These are phyloP conservation scores for Hydropsyche tenuis DNA, from an alignment of 1,140 invertebrate species.

Conservation along the genomic window DNA sequence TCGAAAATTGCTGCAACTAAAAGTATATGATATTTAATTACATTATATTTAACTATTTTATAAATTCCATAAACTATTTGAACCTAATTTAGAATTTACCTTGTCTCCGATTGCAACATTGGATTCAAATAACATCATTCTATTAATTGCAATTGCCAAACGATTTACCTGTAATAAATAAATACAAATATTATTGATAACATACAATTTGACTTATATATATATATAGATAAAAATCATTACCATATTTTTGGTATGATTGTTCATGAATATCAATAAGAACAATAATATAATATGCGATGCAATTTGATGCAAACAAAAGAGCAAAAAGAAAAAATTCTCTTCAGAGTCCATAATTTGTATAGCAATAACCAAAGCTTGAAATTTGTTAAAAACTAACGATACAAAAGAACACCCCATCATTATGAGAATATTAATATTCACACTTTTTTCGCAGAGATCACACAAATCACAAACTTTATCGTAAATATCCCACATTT, in stretches of 20 bases:
- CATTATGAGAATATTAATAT: neutral
- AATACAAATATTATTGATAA: no score
- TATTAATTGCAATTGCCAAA: neutral
- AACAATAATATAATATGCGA: neutral
- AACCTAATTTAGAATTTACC: no score
- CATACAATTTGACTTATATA: no score
- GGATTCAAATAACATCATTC: slow-evolving; percentile 7
- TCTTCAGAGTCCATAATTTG: neutral
- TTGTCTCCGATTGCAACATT: neutral
- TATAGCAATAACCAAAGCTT: neutral
- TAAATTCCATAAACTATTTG: neutral
- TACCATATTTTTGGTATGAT: neutral
- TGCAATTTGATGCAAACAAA: slow-evolving; percentile 22
- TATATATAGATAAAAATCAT: slow-evolving; percentile 2
- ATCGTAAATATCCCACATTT: slow-evolving; percentile 26
- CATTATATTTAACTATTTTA: neutral
- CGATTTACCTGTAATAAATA: neutral
- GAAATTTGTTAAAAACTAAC: slow-evolving; percentile 29
- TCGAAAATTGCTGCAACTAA: slow-evolving; percentile 20
- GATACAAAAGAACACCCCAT: neutral
- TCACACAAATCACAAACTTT: slow-evolving; percentile 10
- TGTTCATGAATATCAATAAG: neutral
- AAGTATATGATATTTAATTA: no score
- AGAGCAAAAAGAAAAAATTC: neutral
- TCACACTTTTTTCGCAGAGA: neutral